Conservation (phyloP, 2,888 invertebrate genomes). For the Cistogaster globosa region DNA sequence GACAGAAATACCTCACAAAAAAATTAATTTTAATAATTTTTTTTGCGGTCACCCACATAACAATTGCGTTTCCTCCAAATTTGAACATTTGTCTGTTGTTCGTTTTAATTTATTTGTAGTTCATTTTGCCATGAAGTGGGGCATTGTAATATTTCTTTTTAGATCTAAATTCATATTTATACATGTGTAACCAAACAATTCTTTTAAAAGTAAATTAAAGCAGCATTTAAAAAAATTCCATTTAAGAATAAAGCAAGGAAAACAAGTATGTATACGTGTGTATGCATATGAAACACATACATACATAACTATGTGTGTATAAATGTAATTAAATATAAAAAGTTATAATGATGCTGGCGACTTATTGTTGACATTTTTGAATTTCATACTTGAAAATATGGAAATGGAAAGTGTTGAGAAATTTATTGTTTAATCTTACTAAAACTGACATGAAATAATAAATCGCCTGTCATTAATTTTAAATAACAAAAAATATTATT, state of each 20-base stretch:
- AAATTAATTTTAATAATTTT: slow-evolving; percentile 43
- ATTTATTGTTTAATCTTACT: slow-evolving; percentile 54
- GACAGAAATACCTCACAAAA: neutral
- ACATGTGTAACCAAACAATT: slow-evolving; percentile 31
- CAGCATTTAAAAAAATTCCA: slow-evolving; percentile 19
- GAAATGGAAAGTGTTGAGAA: slow-evolving; percentile 63
- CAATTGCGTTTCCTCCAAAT: slow-evolving; percentile 35
- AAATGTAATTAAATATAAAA: slow-evolving; percentile 1
- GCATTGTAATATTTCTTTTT: slow-evolving; percentile 45
- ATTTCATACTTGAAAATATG: slow-evolving; percentile 24
- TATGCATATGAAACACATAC: no score
- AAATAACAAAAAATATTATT: neutral
- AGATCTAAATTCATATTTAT: neutral
- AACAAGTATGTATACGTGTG: neutral
- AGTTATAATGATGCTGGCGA: slow-evolving; percentile 57
- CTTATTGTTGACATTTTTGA: slow-evolving; percentile 15
- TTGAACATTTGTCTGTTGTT: slow-evolving; percentile 3
- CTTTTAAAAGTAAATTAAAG: slow-evolving; percentile 38
- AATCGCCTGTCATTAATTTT: slow-evolving; percentile 23
- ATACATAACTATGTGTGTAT: no score
- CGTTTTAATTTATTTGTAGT: neutral
- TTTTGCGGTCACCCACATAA: slow-evolving; percentile 70
- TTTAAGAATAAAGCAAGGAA: slow-evolving; percentile 1
- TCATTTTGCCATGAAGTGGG: slow-evolving; percentile 60
- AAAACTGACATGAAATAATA: slow-evolving; percentile 29